phyloP scores from a whole-genome alignment of 2,888 invertebrate genomes.

The Phalangium opilio region DNA sequence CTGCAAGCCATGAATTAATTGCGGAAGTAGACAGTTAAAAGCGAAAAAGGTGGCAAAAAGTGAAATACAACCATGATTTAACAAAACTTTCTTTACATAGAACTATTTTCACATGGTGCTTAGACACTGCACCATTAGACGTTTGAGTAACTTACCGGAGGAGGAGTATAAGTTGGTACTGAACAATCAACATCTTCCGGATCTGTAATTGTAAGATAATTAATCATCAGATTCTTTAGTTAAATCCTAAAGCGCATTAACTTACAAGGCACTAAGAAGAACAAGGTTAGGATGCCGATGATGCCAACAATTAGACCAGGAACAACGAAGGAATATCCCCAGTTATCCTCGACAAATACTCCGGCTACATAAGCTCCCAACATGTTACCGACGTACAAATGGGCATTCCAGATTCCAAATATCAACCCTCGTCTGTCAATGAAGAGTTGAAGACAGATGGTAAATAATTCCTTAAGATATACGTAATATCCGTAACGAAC shows the following conservation, averaged over 20 bases:
- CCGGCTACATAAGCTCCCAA: slow-evolving; percentile 80
- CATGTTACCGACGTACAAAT: slow-evolving; percentile 90
- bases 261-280: slow-evolving; percentile 57
- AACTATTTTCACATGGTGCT: too few relatives aligned
- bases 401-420: slow-evolving; percentile 94
- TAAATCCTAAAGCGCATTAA: slow-evolving; percentile 1
- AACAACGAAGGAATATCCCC: slow-evolving; percentile 81
- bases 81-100: too few relatives aligned
- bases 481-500: background rate
- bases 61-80: too few relatives aligned
- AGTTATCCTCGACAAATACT: slow-evolving; percentile 64
- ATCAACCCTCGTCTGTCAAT: slow-evolving; percentile 43
- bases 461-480: background rate
- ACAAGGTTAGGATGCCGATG: slow-evolving; percentile 55
- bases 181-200: slow-evolving; percentile 56
- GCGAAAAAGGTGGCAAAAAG: too few relatives aligned
- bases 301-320: slow-evolving; percentile 56
- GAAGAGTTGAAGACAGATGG: background rate
- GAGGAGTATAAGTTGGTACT: slow-evolving; percentile 24
- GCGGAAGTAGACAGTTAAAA: too few relatives aligned
- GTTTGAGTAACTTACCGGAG: slow-evolving; percentile 1
- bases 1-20: too few relatives aligned
- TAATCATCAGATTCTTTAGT: slow-evolving; percentile 1
- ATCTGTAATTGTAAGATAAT: slow-evolving; percentile 30
- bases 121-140: too few relatives aligned